These are phyloP conservation scores for Pterostichus madidus DNA, from an alignment of 2,888 invertebrate species.

Conservation along the genomic window DNA sequence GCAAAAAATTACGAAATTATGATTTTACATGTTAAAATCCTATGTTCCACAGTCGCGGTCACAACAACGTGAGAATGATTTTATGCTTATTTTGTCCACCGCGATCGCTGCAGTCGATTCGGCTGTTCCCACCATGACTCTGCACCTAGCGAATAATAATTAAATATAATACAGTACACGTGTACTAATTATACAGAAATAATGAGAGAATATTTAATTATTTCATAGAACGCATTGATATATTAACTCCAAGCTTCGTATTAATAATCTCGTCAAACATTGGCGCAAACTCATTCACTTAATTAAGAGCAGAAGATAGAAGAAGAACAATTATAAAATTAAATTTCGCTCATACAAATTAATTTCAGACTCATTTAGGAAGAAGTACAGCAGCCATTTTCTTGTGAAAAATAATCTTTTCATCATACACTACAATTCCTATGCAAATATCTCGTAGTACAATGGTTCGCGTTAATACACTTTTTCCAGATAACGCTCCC, in stretches of 20 bases:
- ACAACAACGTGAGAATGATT: too few species aligned
- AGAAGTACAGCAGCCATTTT: slow-evolving; percentile 38
- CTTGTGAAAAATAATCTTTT: slow-evolving; percentile 49
- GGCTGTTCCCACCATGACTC: too few species aligned
- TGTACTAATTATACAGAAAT: too few species aligned
- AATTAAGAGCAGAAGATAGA: background rate
- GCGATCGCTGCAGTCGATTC: too few species aligned
- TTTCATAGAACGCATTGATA: background rate
- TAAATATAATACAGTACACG: too few species aligned
- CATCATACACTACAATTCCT: slow-evolving; percentile 49
- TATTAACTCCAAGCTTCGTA: slow-evolving; percentile 9
- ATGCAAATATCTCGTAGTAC: slow-evolving; percentile 51
- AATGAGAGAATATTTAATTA: too few species aligned
- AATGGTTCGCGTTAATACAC: slow-evolving; percentile 55
- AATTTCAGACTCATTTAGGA: slow-evolving; percentile 29
- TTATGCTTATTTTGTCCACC: too few species aligned
- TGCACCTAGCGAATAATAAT: too few species aligned
- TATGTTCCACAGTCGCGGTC: too few species aligned
- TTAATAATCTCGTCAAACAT: background rate
- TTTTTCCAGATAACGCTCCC: slow-evolving; percentile 63
- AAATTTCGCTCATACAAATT: slow-evolving; percentile 29
- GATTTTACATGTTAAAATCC: too few species aligned
- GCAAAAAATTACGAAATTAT: too few species aligned
- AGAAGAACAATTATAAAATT: slow-evolving; percentile 21
- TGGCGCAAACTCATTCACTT: too few species aligned